phyloP scores from a whole-genome alignment of 2,797 vertebrate genomes.

The Gambusia yucatana region DNA sequence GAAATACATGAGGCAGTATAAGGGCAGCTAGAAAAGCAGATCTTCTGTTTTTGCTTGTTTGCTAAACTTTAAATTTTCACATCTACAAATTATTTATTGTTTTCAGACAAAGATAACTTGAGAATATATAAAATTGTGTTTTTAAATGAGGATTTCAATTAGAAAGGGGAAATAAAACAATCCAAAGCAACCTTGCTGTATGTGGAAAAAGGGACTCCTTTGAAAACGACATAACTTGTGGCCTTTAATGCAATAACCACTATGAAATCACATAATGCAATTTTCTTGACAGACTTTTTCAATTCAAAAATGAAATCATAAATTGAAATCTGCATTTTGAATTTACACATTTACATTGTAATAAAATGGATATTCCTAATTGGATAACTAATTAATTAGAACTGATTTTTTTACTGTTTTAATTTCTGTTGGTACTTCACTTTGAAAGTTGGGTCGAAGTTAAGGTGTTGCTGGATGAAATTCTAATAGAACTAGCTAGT shows the following conservation, averaged over 20 bases:
- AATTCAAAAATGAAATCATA: neutral
- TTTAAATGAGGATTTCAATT: too few species aligned
- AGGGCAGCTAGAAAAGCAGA: neutral
- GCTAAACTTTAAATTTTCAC: neutral
- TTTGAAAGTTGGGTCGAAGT: slow-evolving; percentile 10
- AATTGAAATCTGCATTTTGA: neutral
- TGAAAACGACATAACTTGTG: too few species aligned
- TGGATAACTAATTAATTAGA: slow-evolving; percentile 14
- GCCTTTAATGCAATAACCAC: too few species aligned
- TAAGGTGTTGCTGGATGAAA: slow-evolving; percentile 38
- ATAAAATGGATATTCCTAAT: slow-evolving; percentile 19
- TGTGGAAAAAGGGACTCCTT: too few species aligned
- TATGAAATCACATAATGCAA: too few species aligned
- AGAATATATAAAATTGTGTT: too few species aligned
- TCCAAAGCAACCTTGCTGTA: too few species aligned
- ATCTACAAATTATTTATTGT: neutral
- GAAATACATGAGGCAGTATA: neutral
- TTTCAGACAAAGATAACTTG: neutral
- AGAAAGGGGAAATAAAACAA: too few species aligned
- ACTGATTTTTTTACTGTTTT: slow-evolving; percentile 4
- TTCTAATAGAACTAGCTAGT: slow-evolving; percentile 31
- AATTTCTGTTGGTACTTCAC: slow-evolving; percentile 17
- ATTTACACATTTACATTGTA: neutral
- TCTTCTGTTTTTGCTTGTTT: neutral
- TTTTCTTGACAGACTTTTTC: too few species aligned